phyloP scores from a whole-genome alignment of 35 echinoderm and acorn worm species.

The Apostichopus japonicus region DNA sequence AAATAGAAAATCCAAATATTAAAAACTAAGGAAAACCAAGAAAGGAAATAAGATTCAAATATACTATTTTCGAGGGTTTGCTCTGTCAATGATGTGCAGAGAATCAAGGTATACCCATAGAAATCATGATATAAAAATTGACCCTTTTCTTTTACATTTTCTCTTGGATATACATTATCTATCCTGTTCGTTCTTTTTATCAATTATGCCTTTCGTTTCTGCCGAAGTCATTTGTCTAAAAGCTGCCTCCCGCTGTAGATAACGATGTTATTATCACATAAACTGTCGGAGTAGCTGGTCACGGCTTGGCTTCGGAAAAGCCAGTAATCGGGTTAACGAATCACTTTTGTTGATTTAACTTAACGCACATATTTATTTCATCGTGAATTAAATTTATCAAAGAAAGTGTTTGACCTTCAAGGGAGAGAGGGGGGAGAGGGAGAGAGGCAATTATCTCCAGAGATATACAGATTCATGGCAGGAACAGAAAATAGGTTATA shows the following conservation, averaged over 20 bases:
- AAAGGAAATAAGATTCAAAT: background rate
- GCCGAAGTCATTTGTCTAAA: background rate
- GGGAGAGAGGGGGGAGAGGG: background rate
- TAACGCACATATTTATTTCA: background rate
- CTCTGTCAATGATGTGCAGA: background rate
- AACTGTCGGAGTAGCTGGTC: constrained; percentile 20
- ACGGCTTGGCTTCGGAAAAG: background rate
- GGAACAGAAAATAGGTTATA: background rate
- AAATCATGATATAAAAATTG: background rate
- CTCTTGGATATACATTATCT: background rate
- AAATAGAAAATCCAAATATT: background rate
- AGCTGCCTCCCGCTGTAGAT: background rate
- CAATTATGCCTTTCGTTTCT: background rate
- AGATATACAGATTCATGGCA: background rate
- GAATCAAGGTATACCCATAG: background rate
- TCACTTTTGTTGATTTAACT: background rate
- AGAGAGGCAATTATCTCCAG: background rate
- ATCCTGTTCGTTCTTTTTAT: background rate
- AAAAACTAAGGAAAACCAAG: background rate
- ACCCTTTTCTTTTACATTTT: background rate
- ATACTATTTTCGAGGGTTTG: background rate
- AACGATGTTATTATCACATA: constrained; percentile 34
- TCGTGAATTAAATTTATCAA: background rate
- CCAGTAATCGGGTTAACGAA: constrained; percentile 25
- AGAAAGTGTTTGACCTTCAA: background rate